These are phyloP conservation scores for Pyrrhosoma nymphula DNA, from an alignment of 2,888 invertebrate genomes.

Conservation along the genomic window DNA sequence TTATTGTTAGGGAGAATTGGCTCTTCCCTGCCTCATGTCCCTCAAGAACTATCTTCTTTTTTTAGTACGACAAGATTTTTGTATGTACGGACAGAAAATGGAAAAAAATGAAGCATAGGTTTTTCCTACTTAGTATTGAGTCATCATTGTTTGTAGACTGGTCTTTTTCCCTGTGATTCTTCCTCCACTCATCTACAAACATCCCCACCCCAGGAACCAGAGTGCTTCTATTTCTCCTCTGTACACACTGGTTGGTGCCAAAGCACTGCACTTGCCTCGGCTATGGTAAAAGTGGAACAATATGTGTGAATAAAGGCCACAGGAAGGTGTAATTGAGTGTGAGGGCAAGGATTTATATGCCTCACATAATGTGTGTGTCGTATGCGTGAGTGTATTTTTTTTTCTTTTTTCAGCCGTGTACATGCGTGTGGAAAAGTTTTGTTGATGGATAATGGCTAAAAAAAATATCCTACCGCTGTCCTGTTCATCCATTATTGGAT, in stretches of 20 bases:
- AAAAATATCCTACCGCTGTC: slow-evolving; percentile 61
- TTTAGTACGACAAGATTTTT: slow-evolving; percentile 58
- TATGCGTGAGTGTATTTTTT: slow-evolving; percentile 50
- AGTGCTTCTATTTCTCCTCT: slow-evolving; percentile 48
- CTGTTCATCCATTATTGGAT: slow-evolving; percentile 63
- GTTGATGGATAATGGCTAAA: slow-evolving; percentile 62
- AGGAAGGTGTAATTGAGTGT: slow-evolving; percentile 54
- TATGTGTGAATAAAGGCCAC: slow-evolving; percentile 32
- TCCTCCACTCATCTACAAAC: slow-evolving; percentile 61
- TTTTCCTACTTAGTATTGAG: slow-evolving; percentile 66
- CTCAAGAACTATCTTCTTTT: slow-evolving; percentile 58
- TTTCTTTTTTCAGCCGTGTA: slow-evolving; percentile 61
- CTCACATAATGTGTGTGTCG: slow-evolving; percentile 48
- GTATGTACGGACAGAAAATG: slow-evolving; percentile 58
- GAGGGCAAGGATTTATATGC: slow-evolving; percentile 36
- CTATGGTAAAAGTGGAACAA: slow-evolving; percentile 67
- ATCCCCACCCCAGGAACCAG: slow-evolving; percentile 30
- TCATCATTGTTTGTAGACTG: slow-evolving; percentile 66
- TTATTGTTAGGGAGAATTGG: slow-evolving; percentile 60
- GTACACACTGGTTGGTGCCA: slow-evolving; percentile 60
- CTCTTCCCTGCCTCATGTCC: slow-evolving; percentile 65
- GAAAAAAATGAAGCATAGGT: slow-evolving; percentile 59
- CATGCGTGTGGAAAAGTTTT: slow-evolving; percentile 65
- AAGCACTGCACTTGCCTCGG: slow-evolving; percentile 66
- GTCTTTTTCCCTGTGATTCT: slow-evolving; percentile 66